Percentiles rank a stretch among this genome's conserved stretches.
phyloP scores from a whole-genome alignment of 2,113 vertebrate species.

The Colius striatus region DNA sequence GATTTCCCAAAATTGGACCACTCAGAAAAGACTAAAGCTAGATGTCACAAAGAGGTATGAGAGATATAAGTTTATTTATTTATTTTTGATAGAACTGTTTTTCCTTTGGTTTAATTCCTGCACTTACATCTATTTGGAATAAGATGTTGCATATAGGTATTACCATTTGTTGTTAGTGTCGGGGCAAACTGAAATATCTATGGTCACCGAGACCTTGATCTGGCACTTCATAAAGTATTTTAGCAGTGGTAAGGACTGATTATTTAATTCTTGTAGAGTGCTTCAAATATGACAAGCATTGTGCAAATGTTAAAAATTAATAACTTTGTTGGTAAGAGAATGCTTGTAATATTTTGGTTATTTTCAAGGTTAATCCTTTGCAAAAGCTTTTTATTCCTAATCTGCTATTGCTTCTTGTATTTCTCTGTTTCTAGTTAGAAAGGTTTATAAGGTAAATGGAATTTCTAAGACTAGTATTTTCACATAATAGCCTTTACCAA shows the following conservation, averaged over 20 bases:
- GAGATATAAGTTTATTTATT: not conserved
- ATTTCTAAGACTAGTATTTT: not conserved
- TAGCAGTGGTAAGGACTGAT: rapidly evolving
- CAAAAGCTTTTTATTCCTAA: not conserved
- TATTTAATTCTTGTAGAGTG: not conserved
- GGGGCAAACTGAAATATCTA: not conserved
- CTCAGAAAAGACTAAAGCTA: not conserved
- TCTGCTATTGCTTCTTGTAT: not conserved
- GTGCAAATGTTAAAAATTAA: not conserved
- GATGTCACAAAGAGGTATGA: not conserved
- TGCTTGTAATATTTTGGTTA: not conserved
- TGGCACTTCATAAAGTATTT: not conserved
- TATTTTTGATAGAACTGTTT: not conserved
- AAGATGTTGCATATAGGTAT: not conserved
- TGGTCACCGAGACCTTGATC: not conserved
- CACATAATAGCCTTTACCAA: not conserved
- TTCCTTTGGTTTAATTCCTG: not conserved
- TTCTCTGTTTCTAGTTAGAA: not conserved
- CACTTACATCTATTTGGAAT: not conserved
- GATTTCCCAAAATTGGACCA: not conserved
- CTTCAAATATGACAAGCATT: not conserved
- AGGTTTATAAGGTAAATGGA: not conserved
- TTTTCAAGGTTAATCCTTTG: not conserved
- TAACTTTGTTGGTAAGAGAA: not conserved
- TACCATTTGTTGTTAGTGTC: not conserved